These are phyloP conservation scores for Philotrypesis tridentata DNA, from an alignment of 1,140 invertebrate species.

Conservation along the genomic window DNA sequence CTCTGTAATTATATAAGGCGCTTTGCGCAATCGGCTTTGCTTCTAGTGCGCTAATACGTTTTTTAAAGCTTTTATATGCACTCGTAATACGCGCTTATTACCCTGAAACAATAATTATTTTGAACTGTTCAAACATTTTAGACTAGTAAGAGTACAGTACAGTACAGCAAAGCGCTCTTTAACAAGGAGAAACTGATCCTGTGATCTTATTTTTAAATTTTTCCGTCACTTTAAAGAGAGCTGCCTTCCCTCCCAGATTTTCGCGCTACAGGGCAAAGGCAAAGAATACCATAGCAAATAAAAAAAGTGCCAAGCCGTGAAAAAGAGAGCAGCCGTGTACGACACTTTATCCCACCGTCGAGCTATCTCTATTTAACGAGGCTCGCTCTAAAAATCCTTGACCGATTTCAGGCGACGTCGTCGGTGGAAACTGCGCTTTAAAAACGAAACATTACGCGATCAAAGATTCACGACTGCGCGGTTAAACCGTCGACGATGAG, in stretches of 20 bases:
- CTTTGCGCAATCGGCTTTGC: neutral
- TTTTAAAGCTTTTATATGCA: neutral
- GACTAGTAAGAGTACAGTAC: too few relatives aligned
- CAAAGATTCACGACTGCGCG: conserved; percentile 38
- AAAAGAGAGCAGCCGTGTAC: neutral
- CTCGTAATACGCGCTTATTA: neutral
- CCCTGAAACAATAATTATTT: neutral
- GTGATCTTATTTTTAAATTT: neutral
- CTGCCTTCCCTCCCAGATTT: neutral
- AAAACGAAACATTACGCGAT: conserved; percentile 38
- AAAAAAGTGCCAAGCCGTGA: neutral
- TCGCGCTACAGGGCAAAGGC: neutral
- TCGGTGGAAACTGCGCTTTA: neutral
- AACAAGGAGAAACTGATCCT: neutral
- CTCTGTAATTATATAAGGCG: neutral
- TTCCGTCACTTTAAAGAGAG: neutral
- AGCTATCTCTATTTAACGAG: neutral
- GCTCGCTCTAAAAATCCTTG: neutral
- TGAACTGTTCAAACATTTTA: neutral
- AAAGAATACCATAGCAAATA: neutral
- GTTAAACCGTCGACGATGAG: conserved; percentile 4
- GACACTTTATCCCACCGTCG: neutral
- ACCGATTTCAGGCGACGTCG: neutral
- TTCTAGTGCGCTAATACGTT: neutral
- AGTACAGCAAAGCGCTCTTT: too few relatives aligned